Evolutionary conservation across 1,140 invertebrate genomes (phyloP), one percentile per base, ranked within the genome.

Genomic region (Leptinotarsa lineolata): DNA sequence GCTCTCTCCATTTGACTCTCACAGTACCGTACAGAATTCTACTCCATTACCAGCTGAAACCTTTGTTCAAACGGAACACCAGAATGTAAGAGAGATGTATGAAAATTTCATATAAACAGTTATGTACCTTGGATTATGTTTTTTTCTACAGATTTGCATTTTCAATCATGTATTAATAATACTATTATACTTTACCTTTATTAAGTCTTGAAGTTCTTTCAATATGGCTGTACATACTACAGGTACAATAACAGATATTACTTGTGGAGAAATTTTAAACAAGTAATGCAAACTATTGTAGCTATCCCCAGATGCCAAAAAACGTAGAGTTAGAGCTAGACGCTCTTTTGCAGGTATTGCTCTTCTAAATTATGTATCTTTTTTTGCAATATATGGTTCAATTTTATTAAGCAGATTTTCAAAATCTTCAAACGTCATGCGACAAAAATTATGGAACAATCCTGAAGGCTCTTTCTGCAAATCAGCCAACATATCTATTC

Each of bases 251-350:
- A 21, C 70, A 70, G 81, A 81, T 69, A 82, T 79, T 45, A 72
- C 68, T 70, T 76, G 64, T 65, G 48, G 63, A 61, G 80, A 82
- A 64, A 83, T 74, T 77, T 83, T 81, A 66, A 83, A 83, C 58
- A 81, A 74, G 60, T 77, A 83, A 72, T 78, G 76, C 13, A 82
- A 64, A 72, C 78, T 80, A 75, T 70, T 76, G 70, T 78, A 81
- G 68, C 70, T 76, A 71, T 83, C 80, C 71, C 77, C 78, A 13
- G 60, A n/a, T 20, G 80, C 79, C 22, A 82, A 72, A 78, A 81
- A 82, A 75, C 77, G 71, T 68, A 81, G 70, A 48, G 81, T 81
- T 24, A 82, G 73, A 45, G 76, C 76, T 71, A 82, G 76, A 60
- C 74, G 74, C 44, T 76, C 77, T 78, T 75, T 58, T 16, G 70